Percentiles rank a stretch among this genome's conserved stretches.
Conservation (phyloP, 2,888 invertebrate species). For the Yponomeuta cagnagella region DNA sequence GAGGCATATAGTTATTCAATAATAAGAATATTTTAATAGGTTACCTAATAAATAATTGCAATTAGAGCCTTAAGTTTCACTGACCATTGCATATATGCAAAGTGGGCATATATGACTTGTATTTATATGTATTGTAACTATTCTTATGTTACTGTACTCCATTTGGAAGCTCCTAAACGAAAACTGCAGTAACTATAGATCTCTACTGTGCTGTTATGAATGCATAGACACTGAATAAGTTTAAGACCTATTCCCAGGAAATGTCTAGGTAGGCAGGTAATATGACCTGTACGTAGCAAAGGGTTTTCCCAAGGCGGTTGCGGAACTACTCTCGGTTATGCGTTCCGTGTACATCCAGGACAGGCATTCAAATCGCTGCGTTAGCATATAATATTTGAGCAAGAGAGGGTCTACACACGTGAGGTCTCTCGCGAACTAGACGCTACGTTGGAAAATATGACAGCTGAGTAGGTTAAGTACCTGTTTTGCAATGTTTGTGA, state of each 20-base stretch:
- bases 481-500: too few species aligned
- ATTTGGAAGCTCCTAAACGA: too few species aligned
- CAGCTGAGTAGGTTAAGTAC: neutral
- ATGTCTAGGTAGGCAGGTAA: neutral
- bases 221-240: neutral
- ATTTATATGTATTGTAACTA: too few species aligned
- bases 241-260: neutral
- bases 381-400: conserved; percentile 48
- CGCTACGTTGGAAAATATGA: neutral
- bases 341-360: neutral
- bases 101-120: too few species aligned
- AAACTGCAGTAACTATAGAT: too few species aligned
- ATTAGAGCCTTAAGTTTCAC: too few species aligned
- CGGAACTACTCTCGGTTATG: conserved; percentile 23
- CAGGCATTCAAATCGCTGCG: conserved; percentile 47
- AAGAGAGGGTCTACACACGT: neutral
- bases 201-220: neutral
- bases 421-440: neutral
- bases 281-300: conserved; percentile 18
- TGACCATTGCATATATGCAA: too few species aligned
- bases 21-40: too few species aligned
- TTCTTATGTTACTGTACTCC: too few species aligned
- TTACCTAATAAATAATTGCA: too few species aligned
- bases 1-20: too few species aligned
- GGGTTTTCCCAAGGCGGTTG: conserved; percentile 40